phyloP scores from a whole-genome alignment of 2,888 invertebrate species.

The Hypercompe scribonia region DNA sequence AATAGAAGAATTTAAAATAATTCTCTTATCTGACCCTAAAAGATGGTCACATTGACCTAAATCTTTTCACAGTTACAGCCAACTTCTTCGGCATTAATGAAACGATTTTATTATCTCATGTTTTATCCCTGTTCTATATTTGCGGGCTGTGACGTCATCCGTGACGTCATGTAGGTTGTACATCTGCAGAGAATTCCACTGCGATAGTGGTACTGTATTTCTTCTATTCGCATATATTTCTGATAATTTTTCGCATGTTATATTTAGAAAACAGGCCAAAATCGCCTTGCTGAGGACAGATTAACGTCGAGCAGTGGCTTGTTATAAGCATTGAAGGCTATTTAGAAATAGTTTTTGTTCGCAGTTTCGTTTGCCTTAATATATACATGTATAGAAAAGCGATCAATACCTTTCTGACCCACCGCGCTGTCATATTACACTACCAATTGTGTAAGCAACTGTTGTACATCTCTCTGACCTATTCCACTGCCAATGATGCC shows the following conservation, averaged over 20 bases:
- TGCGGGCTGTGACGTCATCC: conserved; percentile 41
- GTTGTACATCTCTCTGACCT: no score
- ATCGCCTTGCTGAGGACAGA: no score
- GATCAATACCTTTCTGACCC: no score
- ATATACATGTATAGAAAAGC: no score
- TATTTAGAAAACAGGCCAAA: background rate
- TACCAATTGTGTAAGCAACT: no score
- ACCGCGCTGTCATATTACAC: no score
- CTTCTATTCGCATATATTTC: conserved; percentile 10
- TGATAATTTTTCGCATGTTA: background rate
- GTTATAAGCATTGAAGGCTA: no score
- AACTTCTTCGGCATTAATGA: conserved; percentile 42
- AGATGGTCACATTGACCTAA: conserved; percentile 13
- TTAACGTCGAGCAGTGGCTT: no score
- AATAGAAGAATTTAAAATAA: background rate
- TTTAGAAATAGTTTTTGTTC: background rate
- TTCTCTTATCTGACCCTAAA: background rate
- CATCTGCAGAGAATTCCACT: conserved; percentile 28
- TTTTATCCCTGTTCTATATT: conserved; percentile 44
- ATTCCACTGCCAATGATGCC: no score
- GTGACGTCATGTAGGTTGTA: conserved; percentile 42
- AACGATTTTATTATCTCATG: conserved; percentile 45
- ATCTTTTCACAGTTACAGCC: conserved; percentile 28
- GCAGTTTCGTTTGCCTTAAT: no score
- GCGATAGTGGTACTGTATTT: conserved; percentile 23